Percentiles rank a stretch among this genome's conserved stretches.
Evolutionary conservation across 1,140 invertebrate species (phyloP).

Genomic region (Drosophila cardini): DNA sequence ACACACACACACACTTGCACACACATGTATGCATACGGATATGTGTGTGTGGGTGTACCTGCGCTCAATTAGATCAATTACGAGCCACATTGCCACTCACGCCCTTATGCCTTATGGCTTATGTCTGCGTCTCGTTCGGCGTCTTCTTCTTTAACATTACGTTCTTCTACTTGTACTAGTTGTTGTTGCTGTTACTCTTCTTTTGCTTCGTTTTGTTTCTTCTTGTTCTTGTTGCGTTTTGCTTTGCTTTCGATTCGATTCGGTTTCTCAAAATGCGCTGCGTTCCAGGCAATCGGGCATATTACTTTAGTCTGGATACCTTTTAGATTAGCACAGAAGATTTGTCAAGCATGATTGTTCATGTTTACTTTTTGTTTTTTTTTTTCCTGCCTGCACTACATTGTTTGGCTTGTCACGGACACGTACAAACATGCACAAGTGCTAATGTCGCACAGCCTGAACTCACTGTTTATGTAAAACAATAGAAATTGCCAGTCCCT

Average conservation of each 20-base stretch:
- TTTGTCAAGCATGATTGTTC: conserved; percentile 36
- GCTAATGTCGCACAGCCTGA: conserved; percentile 7
- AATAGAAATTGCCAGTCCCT: conserved; percentile 3
- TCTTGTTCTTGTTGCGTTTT: conserved; percentile 18
- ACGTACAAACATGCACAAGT: conserved; percentile 36
- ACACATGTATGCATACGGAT: neutral
- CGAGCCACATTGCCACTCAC: conserved; percentile 69
- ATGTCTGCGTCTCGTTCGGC: conserved; percentile 34
- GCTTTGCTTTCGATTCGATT: conserved; percentile 7
- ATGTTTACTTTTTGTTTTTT: neutral
- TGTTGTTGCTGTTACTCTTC: conserved; percentile 2
- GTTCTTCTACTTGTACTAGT: conserved; percentile 34
- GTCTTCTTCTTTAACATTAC: conserved; percentile 26
- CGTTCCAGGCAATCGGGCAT: conserved; percentile 38
- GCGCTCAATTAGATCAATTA: conserved; percentile 78
- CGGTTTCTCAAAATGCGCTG: conserved; percentile 48
- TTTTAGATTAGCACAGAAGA: conserved; percentile 23
- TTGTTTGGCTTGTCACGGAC: conserved; percentile 19
- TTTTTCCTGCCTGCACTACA: neutral
- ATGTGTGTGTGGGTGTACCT: conserved; percentile 55
- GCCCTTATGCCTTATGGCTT: conserved; percentile 56
- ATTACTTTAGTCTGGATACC: conserved; percentile 21
- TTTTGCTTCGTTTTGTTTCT: neutral
- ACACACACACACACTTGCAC: conserved; percentile 34
- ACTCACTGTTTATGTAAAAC: neutral